phyloP scores from a whole-genome alignment of 2,113 vertebrate species.

The Columba livia region DNA sequence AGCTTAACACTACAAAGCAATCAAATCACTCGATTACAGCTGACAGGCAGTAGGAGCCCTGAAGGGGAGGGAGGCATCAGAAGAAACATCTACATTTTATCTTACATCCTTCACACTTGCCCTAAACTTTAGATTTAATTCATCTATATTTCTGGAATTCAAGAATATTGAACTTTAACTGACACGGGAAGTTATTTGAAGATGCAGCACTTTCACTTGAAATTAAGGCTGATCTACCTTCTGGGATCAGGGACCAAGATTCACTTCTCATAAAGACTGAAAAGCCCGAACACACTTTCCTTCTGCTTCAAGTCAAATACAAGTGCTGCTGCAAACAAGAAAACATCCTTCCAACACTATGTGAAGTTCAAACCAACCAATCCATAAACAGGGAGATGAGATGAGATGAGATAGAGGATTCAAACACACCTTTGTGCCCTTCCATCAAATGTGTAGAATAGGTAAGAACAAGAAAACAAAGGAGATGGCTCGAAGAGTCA shows the following conservation, averaged over 20 bases:
- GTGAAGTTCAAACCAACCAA: slow-evolving; percentile 28
- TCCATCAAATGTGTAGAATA: neutral
- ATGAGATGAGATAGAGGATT: slow-evolving; percentile 10
- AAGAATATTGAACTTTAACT: slow-evolving; percentile 51
- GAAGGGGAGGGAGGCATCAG: neutral
- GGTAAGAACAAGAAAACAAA: neutral
- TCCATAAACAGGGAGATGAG: neutral
- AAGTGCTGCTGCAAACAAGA: slow-evolving; percentile 28
- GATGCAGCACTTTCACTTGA: slow-evolving; percentile 48
- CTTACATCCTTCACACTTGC: slow-evolving; percentile 6
- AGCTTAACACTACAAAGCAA: slow-evolving; percentile 67
- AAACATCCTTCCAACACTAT: neutral
- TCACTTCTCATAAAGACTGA: neutral
- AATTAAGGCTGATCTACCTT: slow-evolving; percentile 62
- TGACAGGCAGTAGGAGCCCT: slow-evolving; percentile 59
- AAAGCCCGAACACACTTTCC: neutral
- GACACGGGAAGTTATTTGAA: slow-evolving; percentile 32
- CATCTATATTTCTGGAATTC: neutral
- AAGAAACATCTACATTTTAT: slow-evolving; percentile 21
- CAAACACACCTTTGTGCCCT: neutral
- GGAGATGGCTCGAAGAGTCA: neutral
- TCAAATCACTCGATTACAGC: slow-evolving; percentile 63
- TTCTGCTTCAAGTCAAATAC: slow-evolving; percentile 27
- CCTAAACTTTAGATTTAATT: slow-evolving; percentile 20
- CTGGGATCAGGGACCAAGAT: slow-evolving; percentile 26